Conservation (phyloP, 2,888 invertebrate genomes). For the Eretmocerus hayati region DNA sequence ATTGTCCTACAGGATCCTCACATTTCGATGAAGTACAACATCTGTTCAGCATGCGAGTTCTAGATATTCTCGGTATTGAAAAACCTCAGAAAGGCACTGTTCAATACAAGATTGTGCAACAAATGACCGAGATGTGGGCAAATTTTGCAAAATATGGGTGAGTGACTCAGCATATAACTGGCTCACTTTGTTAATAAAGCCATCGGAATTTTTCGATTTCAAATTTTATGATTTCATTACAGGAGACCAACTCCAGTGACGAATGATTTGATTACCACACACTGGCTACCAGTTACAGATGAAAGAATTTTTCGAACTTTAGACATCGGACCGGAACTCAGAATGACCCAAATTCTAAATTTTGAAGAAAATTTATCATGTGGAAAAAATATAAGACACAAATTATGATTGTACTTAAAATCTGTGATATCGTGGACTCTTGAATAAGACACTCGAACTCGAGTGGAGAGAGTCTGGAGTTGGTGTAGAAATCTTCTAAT, state of each 20-base stretch:
- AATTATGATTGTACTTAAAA: no score
- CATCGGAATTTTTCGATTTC: not conserved
- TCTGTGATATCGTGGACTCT: no score
- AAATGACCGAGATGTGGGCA: conserved; percentile 39
- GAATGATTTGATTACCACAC: conserved; percentile 23
- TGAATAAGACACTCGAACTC: no score
- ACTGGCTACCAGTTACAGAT: conserved; percentile 33
- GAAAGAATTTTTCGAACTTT: conserved; percentile 26
- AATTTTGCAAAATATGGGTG: conserved; percentile 43
- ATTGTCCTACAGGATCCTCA: conserved; percentile 24
- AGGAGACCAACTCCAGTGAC: conserved; percentile 37
- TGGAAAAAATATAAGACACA: conserved; percentile 4
- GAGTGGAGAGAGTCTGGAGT: no score
- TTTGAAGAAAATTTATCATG: conserved; percentile 11
- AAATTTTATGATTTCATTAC: not conserved
- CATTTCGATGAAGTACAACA: conserved; percentile 35
- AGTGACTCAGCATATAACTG: not conserved
- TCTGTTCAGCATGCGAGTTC: conserved; percentile 30
- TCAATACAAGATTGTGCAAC: conserved; percentile 28
- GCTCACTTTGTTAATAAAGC: not conserved
- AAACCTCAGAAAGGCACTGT: conserved; percentile 17
- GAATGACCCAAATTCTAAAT: conserved; percentile 24
- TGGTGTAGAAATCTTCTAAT: no score
- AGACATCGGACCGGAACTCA: conserved; percentile 29
- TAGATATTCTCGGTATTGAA: conserved; percentile 18